phyloP scores from a whole-genome alignment of 2,113 vertebrate genomes.

The Trachemys scripta region DNA sequence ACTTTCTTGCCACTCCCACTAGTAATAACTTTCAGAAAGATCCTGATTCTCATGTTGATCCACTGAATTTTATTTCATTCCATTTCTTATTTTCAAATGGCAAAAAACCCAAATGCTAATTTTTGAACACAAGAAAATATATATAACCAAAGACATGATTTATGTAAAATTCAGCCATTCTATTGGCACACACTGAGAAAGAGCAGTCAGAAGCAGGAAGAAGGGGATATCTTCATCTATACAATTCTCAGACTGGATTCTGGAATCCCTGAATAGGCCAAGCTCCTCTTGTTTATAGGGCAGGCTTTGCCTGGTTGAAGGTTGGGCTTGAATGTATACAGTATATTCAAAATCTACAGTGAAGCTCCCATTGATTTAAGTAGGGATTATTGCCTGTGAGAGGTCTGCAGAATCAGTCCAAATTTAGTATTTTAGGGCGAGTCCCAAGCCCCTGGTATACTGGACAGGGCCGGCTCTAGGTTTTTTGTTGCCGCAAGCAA shows the following conservation, averaged over 20 bases:
- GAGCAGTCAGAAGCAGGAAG: background rate
- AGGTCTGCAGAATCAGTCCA: background rate
- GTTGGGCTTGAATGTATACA: background rate
- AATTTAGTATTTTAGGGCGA: background rate
- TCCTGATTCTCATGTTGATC: background rate
- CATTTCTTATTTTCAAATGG: background rate
- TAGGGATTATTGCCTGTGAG: background rate
- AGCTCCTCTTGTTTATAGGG: background rate
- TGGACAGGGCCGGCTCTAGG: background rate
- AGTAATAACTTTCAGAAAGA: background rate
- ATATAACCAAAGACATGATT: background rate
- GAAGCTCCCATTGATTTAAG: background rate
- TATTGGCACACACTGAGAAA: background rate
- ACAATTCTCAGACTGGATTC: background rate
- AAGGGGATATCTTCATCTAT: background rate
- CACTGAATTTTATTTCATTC: background rate
- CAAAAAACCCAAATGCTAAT: background rate
- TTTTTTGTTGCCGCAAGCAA: too few relatives aligned
- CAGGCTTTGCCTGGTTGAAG: background rate
- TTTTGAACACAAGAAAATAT: background rate
- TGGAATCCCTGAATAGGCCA: background rate
- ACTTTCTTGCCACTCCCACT: background rate
- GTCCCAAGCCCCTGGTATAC: accelerated
- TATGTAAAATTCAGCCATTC: background rate
- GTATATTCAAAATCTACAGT: background rate